Evolutionary conservation across 2,888 invertebrate species (phyloP), one percentile per base, ranked within the genome.

Genomic region (Scotopteryx bipunctaria): DNA sequence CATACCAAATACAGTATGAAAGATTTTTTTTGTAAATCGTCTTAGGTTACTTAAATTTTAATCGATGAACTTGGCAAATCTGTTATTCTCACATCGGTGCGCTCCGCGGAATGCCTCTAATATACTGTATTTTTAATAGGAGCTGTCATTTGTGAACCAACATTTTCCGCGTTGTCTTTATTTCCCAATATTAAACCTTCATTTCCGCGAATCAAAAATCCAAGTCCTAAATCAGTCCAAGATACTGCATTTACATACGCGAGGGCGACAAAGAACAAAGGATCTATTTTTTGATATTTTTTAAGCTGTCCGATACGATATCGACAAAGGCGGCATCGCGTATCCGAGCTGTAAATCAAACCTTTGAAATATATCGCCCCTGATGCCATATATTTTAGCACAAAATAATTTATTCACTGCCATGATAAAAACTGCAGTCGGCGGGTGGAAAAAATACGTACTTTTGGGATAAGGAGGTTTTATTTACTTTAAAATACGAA

Each of bases 241-340:
- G 75, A 67, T 73, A 57, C 68, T 67, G 63, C 74, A 88, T 90
- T 90, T 89, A 81, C 89, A 89, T 90, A 81, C 75, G 80, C 81
- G 76, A 78, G 76, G 81, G 86, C 84, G 87, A 87, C 83, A 83
- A 86, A 83, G 88, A 86, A 89, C 88, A 89, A 89, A 86, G 85
- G 82, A 63, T 59, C 13, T 33, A 19, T 54, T 37, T 50, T 62
- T 66, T 61, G 59, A 62, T 64, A 67, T 76, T 61, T 62, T 63
- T 63, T 57, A 58, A 57, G 50, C 57, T 57, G 64, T 62, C 75
- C 74, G 81, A 81, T 80, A 79, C 74, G 79, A 73, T 82, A 83
- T 87, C 86, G 75, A 69, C 71, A 73, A 78, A 76, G 74, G 76
- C 74, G 66, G 67, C 66, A 69, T 84, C 42, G 45, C 31, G 19